Evolutionary conservation across 2,113 vertebrate species (phyloP), one percentile per base, ranked within the genome.

Genomic region (Equus przewalskii): DNA sequence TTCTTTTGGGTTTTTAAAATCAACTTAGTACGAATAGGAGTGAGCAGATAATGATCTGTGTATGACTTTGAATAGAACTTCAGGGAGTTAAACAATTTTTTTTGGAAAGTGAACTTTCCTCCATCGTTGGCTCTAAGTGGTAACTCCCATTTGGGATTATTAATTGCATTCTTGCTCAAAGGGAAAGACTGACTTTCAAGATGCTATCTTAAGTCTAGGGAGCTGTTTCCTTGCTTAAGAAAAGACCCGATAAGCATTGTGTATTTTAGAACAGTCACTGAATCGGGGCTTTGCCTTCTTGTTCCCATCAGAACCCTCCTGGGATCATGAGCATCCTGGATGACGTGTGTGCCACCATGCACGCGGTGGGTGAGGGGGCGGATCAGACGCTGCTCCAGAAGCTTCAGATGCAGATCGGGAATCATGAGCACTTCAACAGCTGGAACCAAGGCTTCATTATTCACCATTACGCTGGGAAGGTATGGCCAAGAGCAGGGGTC

Each of bases 391-490:
- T 99, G 99, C 99, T 99, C 54, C 99, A 99, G 98, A 99, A 99
- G 82, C 99, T 99, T 60, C 98, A 99, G 96, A 99, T 99, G 99
- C 99, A 99, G 98, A 99, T 99, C 95, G 99, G 99, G 97, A 99
- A 98, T n/a, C 99, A 99, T 0, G 99, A 99, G 75, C 99, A 99
- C 98, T 99, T 99, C 99, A 99, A 99, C 99, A 99, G 99, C 99
- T 99, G 99, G 99, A 99, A 99, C 98, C 99, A 99, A 96, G 99
- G 99, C 83, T 99, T 99, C 98, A 99, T 99, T 96, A 99, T 99
- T 80, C 99, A 99, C 98, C 99, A 99, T 98, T 99, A 99, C 0
- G 99, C 99, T 18, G 99, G 99, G 78, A 99, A 99, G 99, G 99
- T 99, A 72, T 88, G 88, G 88, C 19, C 36, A 1, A 4, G 60